Base-by-base conservation (phyloP, 2,888 invertebrate species). In the Dolichomitus sp. region DNA sequence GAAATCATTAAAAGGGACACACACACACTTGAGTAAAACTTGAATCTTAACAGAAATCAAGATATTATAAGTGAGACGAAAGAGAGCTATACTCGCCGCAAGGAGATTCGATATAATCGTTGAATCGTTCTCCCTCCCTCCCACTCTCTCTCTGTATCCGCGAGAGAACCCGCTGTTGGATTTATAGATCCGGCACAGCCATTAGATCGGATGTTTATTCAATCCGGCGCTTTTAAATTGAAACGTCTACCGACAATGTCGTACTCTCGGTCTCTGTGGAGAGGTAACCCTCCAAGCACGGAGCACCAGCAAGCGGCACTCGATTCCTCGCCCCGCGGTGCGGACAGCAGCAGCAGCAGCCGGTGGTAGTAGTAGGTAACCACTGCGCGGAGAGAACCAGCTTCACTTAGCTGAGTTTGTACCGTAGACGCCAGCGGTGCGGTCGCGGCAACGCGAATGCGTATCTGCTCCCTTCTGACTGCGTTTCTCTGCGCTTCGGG, bases 221-320 rank as follows among this genome's bases (percentile, higher is more conserved):
- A 89, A 89, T 89, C 88, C 88, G 83, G 77, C 85, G 87, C 88
- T 88, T 89, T 89, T 89, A 89, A 89, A 91, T 91, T 91, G 91
- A 91, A 90, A 90, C 89, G 90, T 91, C 89, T 89, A 87, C 87
- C 85, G 87, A 87, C 85, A 85, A 85, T 85, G 86, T 88, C 85
- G 87, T 86, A 80, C 81, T 68, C 74, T 68, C 48, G 78, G 77
- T 75, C 81, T 70, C 27, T 4, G 48, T 14, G 42, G 48, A 61
- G 48, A 37, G 61, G 23, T 7, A 37, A 61, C 42, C 45, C 48
- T 45, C 27, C 33, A 70, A 42, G 59, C 19, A 30, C 45, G 4
- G 54, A 11, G 23, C 45, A 45, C n/a, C n/a, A 45, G 42, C 42
- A 4, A 42, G 42, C 42, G 7, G 42, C 19, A 50, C 19, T 17